A percentile compares a stretch with the other conserved stretches of the same genome.
Evolutionary conservation across 2,797 vertebrate species (phyloP).

Genomic region (Crocidura indochinensis): DNA sequence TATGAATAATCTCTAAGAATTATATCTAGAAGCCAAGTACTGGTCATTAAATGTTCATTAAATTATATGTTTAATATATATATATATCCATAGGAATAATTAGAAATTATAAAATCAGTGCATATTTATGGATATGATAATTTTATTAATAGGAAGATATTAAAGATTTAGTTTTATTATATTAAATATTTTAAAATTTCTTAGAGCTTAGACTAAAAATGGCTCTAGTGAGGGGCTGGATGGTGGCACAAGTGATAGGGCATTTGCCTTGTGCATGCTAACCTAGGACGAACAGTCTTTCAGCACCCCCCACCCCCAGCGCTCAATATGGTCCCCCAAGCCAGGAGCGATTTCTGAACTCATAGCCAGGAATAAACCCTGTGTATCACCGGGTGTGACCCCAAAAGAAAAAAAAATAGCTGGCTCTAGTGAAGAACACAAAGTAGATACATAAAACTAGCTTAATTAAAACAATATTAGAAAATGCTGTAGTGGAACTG

Average conservation of each 20-base stretch:
- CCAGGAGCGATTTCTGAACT: too few species aligned
- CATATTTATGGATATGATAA: constrained; percentile 31
- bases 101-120: not conserved
- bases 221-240: too few species aligned
- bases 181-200: constrained; percentile 1
- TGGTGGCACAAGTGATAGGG: too few species aligned
- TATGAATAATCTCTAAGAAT: constrained; percentile 26
- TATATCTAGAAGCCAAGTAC: constrained; percentile 40
- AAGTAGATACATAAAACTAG: not conserved
- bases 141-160: not conserved
- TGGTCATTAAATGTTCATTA: not conserved
- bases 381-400: too few species aligned
- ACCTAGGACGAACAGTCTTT: too few species aligned
- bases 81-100: not conserved
- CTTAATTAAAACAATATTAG: not conserved
- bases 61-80: not conserved
- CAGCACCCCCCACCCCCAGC: too few species aligned
- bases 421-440: not conserved
- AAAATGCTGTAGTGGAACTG: not conserved
- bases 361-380: too few species aligned
- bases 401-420: too few species aligned
- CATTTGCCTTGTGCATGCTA: too few species aligned
- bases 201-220: not conserved
- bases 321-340: too few species aligned
- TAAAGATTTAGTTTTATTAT: not conserved